Evolutionary conservation across 2,113 vertebrate genomes (phyloP).

Genomic region (Chloebia gouldiae): DNA sequence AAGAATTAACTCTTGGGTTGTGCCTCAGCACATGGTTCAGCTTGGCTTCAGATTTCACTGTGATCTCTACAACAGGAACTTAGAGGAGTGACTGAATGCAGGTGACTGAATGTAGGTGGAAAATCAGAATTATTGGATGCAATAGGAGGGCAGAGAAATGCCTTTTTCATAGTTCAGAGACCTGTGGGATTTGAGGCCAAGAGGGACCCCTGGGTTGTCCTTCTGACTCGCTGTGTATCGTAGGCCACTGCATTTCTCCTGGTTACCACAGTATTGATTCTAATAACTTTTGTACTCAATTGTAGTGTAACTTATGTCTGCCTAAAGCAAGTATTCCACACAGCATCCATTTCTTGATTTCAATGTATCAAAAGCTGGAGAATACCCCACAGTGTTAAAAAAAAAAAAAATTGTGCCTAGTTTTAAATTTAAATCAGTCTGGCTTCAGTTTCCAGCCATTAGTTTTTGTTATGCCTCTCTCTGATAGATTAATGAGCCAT

Average conservation of each 20-base stretch:
- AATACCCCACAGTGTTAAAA: neutral
- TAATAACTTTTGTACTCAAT: neutral
- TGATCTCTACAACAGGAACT: neutral
- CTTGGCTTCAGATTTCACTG: neutral
- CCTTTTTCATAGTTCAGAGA: neutral
- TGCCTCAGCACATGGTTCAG: neutral
- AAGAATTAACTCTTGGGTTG: neutral
- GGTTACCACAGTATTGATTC: neutral
- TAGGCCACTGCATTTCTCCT: neutral
- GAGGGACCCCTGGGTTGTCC: neutral
- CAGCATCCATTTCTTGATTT: neutral
- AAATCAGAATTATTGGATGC: neutral
- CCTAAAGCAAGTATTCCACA: neutral
- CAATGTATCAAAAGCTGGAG: neutral
- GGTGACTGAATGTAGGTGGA: neutral
- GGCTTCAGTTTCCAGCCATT: constrained; percentile 41
- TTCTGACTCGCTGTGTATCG: accelerated
- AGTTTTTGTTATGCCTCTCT: constrained; percentile 44
- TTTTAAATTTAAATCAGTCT: constrained; percentile 40
- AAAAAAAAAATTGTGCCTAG: neutral
- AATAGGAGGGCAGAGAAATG: neutral
- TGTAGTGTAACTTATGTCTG: neutral
- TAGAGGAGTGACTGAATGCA: neutral
- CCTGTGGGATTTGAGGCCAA: neutral
- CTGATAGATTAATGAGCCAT: constrained; percentile 58